phyloP scores from a whole-genome alignment of 2,113 vertebrate species.

The Pampusana beccarii region DNA sequence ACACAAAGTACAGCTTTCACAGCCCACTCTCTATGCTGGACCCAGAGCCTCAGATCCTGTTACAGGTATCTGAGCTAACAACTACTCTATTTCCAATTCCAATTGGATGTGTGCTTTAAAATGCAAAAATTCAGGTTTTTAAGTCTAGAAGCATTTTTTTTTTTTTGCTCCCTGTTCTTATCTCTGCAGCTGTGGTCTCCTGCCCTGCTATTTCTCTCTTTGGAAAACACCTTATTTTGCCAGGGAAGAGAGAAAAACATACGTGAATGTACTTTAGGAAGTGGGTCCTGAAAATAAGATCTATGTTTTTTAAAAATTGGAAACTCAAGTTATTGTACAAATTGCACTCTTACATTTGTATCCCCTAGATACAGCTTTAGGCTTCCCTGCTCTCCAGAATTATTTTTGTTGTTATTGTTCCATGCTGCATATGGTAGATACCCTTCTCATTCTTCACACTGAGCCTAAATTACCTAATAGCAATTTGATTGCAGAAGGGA shows the following conservation, averaged over 20 bases:
- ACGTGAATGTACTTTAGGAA: not conserved
- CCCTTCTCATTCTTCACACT: not conserved
- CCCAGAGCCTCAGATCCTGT: not conserved
- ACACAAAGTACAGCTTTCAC: not conserved
- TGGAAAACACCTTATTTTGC: not conserved
- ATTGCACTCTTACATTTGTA: not conserved
- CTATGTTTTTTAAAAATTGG: not conserved
- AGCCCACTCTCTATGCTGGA: not conserved
- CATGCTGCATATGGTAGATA: not conserved
- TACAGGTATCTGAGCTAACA: not conserved
- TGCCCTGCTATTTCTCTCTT: not conserved
- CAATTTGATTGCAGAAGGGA: not conserved
- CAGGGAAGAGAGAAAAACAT: not conserved
- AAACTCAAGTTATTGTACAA: not conserved
- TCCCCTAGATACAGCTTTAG: not conserved
- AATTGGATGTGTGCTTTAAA: not conserved
- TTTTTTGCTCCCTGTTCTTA: not conserved
- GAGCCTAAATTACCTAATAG: not conserved
- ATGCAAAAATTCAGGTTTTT: not conserved
- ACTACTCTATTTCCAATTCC: not conserved
- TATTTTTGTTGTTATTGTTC: not conserved
- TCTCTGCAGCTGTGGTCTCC: not conserved
- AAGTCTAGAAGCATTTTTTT: not conserved
- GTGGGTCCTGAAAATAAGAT: not conserved
- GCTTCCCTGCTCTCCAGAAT: not conserved